Percentiles rank a stretch among this genome's conserved stretches.
phyloP scores from a whole-genome alignment of 2,888 invertebrate species.

The Lepas anatifera region DNA sequence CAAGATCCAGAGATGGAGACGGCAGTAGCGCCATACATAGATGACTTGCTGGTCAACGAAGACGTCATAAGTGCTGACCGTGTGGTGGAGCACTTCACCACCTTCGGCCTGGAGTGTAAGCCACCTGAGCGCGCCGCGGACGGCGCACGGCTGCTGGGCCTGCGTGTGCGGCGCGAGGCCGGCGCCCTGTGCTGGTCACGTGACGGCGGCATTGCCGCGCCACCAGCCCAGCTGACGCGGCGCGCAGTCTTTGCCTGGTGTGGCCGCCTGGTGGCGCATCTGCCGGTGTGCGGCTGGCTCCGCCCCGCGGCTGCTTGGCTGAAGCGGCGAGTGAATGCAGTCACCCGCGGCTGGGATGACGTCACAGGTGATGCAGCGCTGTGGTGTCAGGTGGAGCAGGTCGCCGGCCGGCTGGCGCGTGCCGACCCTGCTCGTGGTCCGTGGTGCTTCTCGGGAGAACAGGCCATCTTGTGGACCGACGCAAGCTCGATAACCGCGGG shows the following conservation, averaged over 20 bases:
- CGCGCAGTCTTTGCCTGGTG: slow-evolving; percentile 12
- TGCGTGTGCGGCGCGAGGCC: not conserved
- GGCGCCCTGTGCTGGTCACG: not conserved
- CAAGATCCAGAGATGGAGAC: not conserved
- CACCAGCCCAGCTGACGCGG: slow-evolving; percentile 9
- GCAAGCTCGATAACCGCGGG: not conserved
- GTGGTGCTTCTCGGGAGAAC: not conserved
- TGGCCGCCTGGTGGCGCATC: not conserved
- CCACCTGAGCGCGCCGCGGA: slow-evolving; percentile 6
- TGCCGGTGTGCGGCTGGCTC: slow-evolving; percentile 13
- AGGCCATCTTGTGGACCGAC: not conserved
- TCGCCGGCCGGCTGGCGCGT: not conserved
- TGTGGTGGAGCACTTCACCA: not conserved
- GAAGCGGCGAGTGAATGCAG: slow-evolving; percentile 7
- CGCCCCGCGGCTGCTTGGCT: slow-evolving; percentile 1
- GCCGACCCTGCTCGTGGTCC: not conserved
- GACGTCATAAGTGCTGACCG: slow-evolving; percentile 3
- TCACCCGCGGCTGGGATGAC: not conserved
- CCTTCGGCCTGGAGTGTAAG: too few species aligned
- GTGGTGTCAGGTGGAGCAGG: not conserved
- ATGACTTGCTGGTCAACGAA: slow-evolving; percentile 17
- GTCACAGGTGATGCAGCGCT: not conserved
- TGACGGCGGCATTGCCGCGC: not conserved
- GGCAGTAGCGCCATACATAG: slow-evolving; percentile 14
- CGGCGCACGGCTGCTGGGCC: slow-evolving; percentile 7